Evolutionary conservation across 1,140 invertebrate species (phyloP), one percentile per base, ranked within the genome.

Genomic region (Proales similis): DNA sequence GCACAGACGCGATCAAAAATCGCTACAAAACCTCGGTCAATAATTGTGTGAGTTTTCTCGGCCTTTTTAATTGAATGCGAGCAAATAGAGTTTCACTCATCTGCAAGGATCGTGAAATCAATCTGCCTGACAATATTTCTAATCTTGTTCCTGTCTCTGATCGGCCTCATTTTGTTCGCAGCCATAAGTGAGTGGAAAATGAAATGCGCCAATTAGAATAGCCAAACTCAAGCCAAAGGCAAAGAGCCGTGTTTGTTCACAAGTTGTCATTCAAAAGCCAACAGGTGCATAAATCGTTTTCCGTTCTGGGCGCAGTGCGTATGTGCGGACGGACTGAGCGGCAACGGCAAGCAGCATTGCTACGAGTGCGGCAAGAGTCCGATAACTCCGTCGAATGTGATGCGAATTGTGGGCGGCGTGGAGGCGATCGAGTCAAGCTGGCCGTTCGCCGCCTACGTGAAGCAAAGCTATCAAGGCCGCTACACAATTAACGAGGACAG

Each of bases 291-390:
- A 19, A 32, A 61, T 30, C 36, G 57, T 14, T 61, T 45, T 45
- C 57, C 39, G 14, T 61, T 61, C 47, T 32, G 39, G 39, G 57
- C 39, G 33, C 57, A 61, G 27, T 61, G 57, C 27, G 22, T 61
- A 7, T 61, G 57, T 46, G 57, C 45, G 24, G 9, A n/a, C 3
- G 27, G 39, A 19, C 36, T 26, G 24, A 30, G 29, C 14, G 57
- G 57, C 9, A 61, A 61, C 19, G 57, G 57, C 6, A 27, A 26
- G 26, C 14, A 42, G 11, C 22, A 45, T 30, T 61, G 57, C 38
- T 19, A 26, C 7, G 57, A 61, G 17, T 61, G 57, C 36, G 57
- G 57, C 6, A 61, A 17, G 17, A 61, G 19, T 4, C 47, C n/a
- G 12, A 20, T 45, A n/a, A n/a, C n/a, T 6, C 14, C 3, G 17